Evolutionary conservation across 23 tunicate genomes (phyloP).

Genomic region (Trididemnum clinides): DNA sequence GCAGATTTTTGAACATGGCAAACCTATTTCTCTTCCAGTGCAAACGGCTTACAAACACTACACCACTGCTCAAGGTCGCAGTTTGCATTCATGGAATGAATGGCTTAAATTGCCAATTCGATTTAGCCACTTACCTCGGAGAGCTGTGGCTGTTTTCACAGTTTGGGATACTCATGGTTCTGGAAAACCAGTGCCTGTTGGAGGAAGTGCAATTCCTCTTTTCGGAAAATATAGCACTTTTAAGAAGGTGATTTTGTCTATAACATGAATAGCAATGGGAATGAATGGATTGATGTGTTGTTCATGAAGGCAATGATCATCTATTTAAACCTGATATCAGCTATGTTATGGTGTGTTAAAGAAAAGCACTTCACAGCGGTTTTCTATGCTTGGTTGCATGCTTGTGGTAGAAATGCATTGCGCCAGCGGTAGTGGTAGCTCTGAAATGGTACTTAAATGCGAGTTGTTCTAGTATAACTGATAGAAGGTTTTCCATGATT

Average conservation of each 20-base stretch:
- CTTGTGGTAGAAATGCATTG: no score
- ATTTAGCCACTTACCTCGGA: constrained; percentile 83
- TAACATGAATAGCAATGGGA: no score
- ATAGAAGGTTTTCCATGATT: no score
- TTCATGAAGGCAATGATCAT: no score
- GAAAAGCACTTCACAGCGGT: no score
- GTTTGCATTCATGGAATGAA: constrained; percentile 94
- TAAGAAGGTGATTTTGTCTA: constrained; percentile 46
- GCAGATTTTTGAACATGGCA: constrained; percentile 77
- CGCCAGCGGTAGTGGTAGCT: no score
- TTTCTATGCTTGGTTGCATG: no score
- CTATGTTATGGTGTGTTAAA: no score
- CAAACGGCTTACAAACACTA: constrained; percentile 75
- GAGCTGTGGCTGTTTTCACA: constrained; percentile 72
- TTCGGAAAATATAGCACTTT: constrained; percentile 92
- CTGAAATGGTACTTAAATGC: no score
- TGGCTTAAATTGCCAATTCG: constrained; percentile 93
- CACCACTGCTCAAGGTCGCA: constrained; percentile 49
- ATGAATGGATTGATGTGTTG: no score
- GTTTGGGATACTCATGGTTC: constrained; percentile 91
- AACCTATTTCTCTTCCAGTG: constrained; percentile 72
- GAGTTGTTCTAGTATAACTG: no score
- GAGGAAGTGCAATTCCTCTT: constrained; percentile 75
- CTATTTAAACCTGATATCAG: no score
- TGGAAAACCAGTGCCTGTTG: constrained; percentile 70